Conservation (phyloP, 2,797 vertebrate genomes). For the Pangasius macronema region DNA sequence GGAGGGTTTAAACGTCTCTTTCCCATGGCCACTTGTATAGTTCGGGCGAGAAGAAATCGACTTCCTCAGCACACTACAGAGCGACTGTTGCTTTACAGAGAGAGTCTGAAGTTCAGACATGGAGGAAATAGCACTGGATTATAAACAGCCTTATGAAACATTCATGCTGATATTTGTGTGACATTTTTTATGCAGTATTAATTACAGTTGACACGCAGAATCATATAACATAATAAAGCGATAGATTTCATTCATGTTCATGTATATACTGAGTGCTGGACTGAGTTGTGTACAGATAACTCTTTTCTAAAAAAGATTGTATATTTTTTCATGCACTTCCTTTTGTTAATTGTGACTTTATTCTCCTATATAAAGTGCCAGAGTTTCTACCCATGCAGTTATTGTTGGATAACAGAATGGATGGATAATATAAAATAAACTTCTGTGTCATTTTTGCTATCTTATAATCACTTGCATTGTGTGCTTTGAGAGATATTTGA, state of each 20-base stretch:
- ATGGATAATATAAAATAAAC: not conserved
- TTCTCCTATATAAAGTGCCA: too few relatives aligned
- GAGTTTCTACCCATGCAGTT: too few relatives aligned
- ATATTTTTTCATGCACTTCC: not conserved
- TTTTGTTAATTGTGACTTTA: too few relatives aligned
- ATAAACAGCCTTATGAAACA: not conserved
- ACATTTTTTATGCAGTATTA: not conserved
- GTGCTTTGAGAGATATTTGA: not conserved
- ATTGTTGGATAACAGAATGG: not conserved
- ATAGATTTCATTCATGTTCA: not conserved
- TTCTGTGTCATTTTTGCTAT: not conserved
- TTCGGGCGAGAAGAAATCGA: constrained; percentile 71
- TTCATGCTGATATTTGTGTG: not conserved
- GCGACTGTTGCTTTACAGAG: constrained; percentile 75
- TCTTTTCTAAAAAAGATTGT: not conserved
- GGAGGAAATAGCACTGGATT: constrained; percentile 36
- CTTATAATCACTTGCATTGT: not conserved
- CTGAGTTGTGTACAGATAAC: not conserved
- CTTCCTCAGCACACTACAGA: constrained; percentile 75
- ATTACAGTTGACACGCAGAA: not conserved
- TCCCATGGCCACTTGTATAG: constrained; percentile 70
- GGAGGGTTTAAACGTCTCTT: constrained; percentile 75
- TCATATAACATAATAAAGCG: not conserved
- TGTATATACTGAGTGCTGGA: too few relatives aligned
- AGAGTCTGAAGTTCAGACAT: constrained; percentile 59